phyloP scores from a whole-genome alignment of 2,113 vertebrate genomes.

The Psammodynastes pulverulentus region DNA sequence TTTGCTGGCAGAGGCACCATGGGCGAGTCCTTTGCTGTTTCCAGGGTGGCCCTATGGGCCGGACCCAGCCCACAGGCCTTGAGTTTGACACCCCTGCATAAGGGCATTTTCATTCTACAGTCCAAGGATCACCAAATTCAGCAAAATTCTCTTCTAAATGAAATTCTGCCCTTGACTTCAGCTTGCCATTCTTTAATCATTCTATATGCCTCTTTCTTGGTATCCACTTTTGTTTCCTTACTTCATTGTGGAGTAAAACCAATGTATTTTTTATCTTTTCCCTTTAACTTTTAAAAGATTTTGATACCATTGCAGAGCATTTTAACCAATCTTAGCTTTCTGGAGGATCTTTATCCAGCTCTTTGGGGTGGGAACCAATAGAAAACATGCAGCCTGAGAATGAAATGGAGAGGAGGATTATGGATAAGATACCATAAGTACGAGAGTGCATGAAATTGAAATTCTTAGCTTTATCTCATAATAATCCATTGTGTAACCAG shows the following conservation, averaged over 20 bases:
- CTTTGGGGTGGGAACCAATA: background rate
- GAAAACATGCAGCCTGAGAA: background rate
- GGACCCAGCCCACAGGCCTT: no score
- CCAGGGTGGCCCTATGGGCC: no score
- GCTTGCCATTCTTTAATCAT: background rate
- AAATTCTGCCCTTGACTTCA: background rate
- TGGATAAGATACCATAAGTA: background rate
- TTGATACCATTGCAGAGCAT: background rate
- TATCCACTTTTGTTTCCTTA: background rate
- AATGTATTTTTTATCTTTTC: background rate
- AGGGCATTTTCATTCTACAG: background rate
- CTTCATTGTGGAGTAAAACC: background rate
- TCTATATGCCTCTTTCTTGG: background rate
- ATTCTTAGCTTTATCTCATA: background rate
- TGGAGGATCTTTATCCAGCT: background rate
- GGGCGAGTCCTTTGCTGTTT: no score
- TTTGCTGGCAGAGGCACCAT: no score
- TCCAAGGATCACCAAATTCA: background rate
- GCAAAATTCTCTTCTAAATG: background rate
- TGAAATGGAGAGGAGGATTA: background rate
- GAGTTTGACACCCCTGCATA: background rate
- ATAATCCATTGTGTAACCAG: background rate
- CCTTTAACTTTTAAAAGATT: background rate
- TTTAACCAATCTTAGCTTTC: background rate
- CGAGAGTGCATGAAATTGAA: background rate